A percentile compares a stretch with the other conserved stretches of the same genome.
phyloP scores from a whole-genome alignment of 1,140 invertebrate species.

The Drosophila nannoptera region DNA sequence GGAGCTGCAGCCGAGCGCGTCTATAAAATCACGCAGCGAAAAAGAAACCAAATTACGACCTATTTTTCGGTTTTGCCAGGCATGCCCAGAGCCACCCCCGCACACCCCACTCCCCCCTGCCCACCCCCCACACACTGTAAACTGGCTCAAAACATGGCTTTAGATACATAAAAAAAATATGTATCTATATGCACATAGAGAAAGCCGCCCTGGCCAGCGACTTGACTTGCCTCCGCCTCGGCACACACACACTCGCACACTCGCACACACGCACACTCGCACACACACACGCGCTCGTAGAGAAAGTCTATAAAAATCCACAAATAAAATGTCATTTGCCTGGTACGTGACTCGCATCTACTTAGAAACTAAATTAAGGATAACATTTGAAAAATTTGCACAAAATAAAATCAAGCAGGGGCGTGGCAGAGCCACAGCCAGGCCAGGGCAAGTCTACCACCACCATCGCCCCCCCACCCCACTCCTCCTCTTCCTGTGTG shows the following conservation, averaged over 20 bases:
- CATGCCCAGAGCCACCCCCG: not conserved
- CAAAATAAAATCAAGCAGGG: constrained; percentile 73
- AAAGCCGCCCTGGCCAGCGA: constrained; percentile 2
- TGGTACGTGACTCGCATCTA: constrained; percentile 73
- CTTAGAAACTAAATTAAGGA: constrained; percentile 78
- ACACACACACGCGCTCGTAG: constrained; percentile 14
- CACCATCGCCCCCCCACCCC: not conserved
- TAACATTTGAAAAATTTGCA: constrained; percentile 78
- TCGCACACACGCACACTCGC: constrained; percentile 9
- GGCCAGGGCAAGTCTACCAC: too few species aligned
- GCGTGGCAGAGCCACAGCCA: constrained; percentile 12
- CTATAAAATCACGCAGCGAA: constrained; percentile 34
- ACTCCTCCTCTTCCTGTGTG: not conserved
- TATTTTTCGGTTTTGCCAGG: constrained; percentile 55
- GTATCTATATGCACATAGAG: constrained; percentile 5
- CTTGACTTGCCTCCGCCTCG: not conserved
- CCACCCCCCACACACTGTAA: not conserved
- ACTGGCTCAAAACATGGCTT: not conserved
- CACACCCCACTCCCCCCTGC: not conserved
- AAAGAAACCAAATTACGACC: constrained; percentile 71
- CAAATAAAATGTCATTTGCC: constrained; percentile 78
- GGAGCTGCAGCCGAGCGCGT: constrained; percentile 16
- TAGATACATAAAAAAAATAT: constrained; percentile 1
- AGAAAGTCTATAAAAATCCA: constrained; percentile 77
- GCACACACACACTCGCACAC: constrained; percentile 1